Percentiles rank a stretch among this genome's conserved stretches.
These are phyloP conservation scores for Ficedula albicollis DNA, from an alignment of 2,797 vertebrate genomes.

Conservation along the genomic window DNA sequence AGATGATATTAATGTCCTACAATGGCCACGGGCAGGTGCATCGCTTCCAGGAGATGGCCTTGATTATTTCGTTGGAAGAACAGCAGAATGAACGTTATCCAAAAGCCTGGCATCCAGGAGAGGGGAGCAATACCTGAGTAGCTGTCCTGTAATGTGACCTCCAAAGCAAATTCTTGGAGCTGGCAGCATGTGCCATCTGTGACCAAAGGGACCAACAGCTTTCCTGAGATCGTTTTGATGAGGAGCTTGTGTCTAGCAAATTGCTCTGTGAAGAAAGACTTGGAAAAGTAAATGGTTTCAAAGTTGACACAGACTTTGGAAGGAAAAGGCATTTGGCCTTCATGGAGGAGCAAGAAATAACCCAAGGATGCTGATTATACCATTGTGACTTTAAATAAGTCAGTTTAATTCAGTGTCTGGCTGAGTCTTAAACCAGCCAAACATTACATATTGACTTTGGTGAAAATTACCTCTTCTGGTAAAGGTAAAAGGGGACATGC, in stretches of 20 bases:
- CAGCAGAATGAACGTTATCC: background rate
- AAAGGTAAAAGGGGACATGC: background rate
- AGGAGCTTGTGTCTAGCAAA: background rate
- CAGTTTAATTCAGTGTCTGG: background rate
- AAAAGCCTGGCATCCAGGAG: background rate
- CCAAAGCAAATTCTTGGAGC: background rate
- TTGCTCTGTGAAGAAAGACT: background rate
- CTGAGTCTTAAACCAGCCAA: background rate
- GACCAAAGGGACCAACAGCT: background rate
- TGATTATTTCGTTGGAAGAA: slow-evolving; percentile 1
- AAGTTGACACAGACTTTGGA: background rate
- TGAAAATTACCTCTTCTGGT: background rate
- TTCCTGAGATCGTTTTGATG: background rate
- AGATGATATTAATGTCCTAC: background rate
- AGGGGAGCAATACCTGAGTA: background rate
- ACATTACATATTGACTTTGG: background rate
- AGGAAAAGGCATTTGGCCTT: background rate
- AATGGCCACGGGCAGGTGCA: background rate
- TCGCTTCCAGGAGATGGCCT: background rate
- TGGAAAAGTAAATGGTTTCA: background rate
- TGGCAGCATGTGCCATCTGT: background rate
- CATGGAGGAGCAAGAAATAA: background rate
- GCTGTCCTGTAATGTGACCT: background rate
- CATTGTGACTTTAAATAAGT: background rate
- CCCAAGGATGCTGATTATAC: background rate